These are phyloP conservation scores for Coelopa frigida DNA, from an alignment of 1,140 invertebrate genomes.

Conservation along the genomic window DNA sequence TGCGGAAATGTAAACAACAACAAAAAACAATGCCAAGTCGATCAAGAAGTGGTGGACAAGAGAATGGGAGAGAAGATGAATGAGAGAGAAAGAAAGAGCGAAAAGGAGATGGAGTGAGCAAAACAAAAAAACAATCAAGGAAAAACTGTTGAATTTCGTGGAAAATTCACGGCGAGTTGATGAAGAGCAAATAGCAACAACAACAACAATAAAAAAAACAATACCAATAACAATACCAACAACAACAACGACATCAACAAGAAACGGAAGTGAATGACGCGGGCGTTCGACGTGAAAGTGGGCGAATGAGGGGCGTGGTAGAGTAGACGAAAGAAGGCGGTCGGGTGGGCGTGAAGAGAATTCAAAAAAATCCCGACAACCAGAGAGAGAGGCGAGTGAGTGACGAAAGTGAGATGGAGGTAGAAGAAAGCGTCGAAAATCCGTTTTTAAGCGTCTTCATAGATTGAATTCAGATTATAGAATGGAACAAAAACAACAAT, in stretches of 20 bases:
- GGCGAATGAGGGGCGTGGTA: neutral
- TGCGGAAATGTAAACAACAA: too few species aligned
- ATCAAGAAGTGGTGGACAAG: too few species aligned
- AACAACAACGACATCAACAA: constrained; percentile 4
- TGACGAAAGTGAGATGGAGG: too few species aligned
- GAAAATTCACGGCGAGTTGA: constrained; percentile 4
- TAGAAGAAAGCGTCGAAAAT: constrained; percentile 6
- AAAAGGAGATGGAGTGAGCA: constrained; percentile 1
- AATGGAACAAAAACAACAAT: constrained; percentile 1
- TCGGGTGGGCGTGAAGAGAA: constrained; percentile 5
- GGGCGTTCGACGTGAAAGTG: too few species aligned
- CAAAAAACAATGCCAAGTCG: too few species aligned
- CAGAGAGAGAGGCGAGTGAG: too few species aligned
- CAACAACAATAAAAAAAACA: constrained; percentile 9
- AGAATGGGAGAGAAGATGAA: neutral
- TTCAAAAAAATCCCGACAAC: too few species aligned
- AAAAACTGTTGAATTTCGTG: constrained; percentile 1
- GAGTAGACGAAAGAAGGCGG: neutral
- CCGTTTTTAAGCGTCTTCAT: constrained; percentile 8
- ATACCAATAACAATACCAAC: constrained; percentile 5
- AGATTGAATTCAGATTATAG: constrained; percentile 8
- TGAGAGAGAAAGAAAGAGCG: neutral
- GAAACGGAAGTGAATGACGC: too few species aligned
- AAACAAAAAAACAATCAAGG: constrained; percentile 4
- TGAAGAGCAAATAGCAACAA: constrained; percentile 1